phyloP scores from a whole-genome alignment of 2,113 vertebrate genomes.

The Ophiodon elongatus region DNA sequence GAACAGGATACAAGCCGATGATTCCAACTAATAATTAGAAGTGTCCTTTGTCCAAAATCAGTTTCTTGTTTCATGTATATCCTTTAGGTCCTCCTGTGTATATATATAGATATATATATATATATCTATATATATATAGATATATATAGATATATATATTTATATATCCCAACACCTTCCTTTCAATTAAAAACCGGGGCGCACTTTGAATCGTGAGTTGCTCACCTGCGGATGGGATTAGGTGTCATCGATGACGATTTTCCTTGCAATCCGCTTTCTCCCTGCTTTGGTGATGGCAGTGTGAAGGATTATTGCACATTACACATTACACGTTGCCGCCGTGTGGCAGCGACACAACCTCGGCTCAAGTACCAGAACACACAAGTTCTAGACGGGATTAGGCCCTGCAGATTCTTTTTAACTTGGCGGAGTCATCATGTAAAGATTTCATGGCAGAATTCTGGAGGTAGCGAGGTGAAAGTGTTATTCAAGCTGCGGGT shows the following conservation, averaged over 20 bases:
- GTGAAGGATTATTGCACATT: constrained; percentile 66
- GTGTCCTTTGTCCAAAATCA: neutral
- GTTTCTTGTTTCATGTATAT: neutral
- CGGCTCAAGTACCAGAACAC: constrained; percentile 45
- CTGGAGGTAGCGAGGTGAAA: constrained; percentile 17
- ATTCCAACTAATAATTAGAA: neutral
- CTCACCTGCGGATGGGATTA: constrained; percentile 59
- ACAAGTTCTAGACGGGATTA: constrained; percentile 61
- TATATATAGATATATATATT: too few species aligned
- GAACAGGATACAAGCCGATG: neutral
- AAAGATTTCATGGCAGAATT: constrained; percentile 24
- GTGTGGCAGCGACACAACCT: constrained; percentile 48
- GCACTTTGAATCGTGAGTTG: constrained; percentile 25
- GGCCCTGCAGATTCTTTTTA: constrained; percentile 42
- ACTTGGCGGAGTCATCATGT: constrained; percentile 20
- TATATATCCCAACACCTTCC: neutral
- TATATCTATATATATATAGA: too few species aligned
- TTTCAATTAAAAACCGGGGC: constrained; percentile 20
- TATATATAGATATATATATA: neutral
- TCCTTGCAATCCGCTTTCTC: constrained; percentile 54
- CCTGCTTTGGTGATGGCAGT: constrained; percentile 32
- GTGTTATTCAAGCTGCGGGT: constrained; percentile 3
- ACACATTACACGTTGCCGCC: constrained; percentile 54
- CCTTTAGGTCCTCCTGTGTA: neutral
- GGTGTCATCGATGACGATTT: constrained; percentile 33